Evolutionary conservation across 2,797 vertebrate species (phyloP), one percentile per base, ranked within the genome.

Genomic region (Ctenopoma multispine): DNA sequence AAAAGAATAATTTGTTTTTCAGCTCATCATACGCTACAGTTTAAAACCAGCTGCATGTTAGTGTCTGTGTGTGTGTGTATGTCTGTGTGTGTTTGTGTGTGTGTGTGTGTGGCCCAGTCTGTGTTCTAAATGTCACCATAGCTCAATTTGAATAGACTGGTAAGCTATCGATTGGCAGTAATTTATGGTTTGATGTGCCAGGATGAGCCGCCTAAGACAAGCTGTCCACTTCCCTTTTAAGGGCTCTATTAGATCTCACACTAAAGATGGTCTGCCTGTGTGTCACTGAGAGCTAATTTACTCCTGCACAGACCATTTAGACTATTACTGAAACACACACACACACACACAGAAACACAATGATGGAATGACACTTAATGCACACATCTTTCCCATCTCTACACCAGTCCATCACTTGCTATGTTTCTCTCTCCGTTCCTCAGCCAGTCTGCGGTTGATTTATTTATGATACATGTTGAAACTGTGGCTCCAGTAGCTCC

Each of bases 101-200:
- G 36, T 66, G 47, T 72, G 61, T 24, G 49, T 53, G n/a, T 48
- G 50, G 29, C 59, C 57, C 60, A 58, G 68, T 79, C 87, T 85
- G 57, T 84, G 81, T 88, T 89, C 82, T 83, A 92, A 91, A 92
- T 93, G 88, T 92, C 87, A 88, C 87, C 81, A 85, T 90, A 92
- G 89, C 91, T 94, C 92, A 92, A 89, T 91, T 94, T 93, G 92
- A 94, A 94, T 94, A 90, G 92, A 94, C 93, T 93, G 85, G 89
- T 91, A 87, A 90, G 84, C 77, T 93, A 94, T 94, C 89, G 92
- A 95, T 94, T 94, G 87, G 87, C 84, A 81, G 83, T 94, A 93
- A 95, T 94, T 94, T 94, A 95, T 93, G 90, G 85, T 83, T 89
- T 89, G 87, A 89, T 90, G 85, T 88, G 90, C 84, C 79, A 84